Base-by-base conservation (phyloP, 2,113 vertebrate genomes). In the Enhydra lutris region DNA sequence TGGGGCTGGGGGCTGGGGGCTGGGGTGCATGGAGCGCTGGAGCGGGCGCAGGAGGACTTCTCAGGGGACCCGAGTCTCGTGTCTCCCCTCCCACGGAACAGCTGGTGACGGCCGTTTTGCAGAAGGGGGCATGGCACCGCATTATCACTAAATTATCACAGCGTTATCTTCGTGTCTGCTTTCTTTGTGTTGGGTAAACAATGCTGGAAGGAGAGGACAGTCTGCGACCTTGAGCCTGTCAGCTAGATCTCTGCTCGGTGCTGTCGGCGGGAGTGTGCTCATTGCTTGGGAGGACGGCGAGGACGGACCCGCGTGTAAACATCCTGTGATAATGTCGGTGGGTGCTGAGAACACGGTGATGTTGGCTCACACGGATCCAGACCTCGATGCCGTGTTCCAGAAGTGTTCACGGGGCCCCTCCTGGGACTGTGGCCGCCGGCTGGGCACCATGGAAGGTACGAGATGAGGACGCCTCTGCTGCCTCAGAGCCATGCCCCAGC, bases 381-480 rank as follows among this genome's bases (percentile, higher is more conserved):
- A 80, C 6, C 13, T n/a, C 29, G 1, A 11, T 1, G 42, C 47
- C 0, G 0, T 1, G 0, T 24, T 4, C 18, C 29, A 1, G 0
- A 0, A 2, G 23, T 36, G 59, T 34, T 24, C 1, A 1, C 18
- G n/a, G 52, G 55, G 10, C 7, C 3, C 14, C 71, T 15, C 7
- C 55, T 20, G 39, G 55, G 3, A 55, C 52, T 6, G 52, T 55
- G 52, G 9, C 52, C 17, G 4, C 52, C 15, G 5, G 17, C 52
- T 5, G 52, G 52, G 15, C 52, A 55, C 52, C 52, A 55, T 18
- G 52, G 15, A 55, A 55, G 52, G 52, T 55, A 18, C 4, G 52
- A 15, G 0, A 17, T 52, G 50, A 52, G 50, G 50, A 52, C 15
- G 15, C 13, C 4, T 52, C 83, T 21, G 63, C 23, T 65, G 61